Base-by-base conservation (phyloP, 2,797 vertebrate species). In the Sciurus vulgaris region DNA sequence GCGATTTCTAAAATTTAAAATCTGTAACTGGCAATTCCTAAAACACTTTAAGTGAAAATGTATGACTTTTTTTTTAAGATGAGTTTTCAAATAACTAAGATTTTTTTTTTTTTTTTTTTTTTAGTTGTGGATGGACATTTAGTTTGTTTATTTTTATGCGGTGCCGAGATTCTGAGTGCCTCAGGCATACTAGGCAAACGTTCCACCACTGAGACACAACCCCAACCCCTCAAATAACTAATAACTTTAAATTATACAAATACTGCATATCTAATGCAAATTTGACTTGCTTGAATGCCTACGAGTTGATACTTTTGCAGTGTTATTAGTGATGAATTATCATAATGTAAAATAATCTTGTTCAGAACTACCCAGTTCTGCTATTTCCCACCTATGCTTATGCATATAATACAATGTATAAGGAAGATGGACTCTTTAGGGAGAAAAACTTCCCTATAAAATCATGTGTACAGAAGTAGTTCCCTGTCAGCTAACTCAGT, bases 1-100 rank as follows among this genome's bases (percentile, higher is more conserved):
- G 72, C 61, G 26, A 6, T 70, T 96, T 89, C 63, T 90, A 63
- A 38, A 94, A 76, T 65, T 38, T 89, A 78, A 92, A 24, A 13
- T 94, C 38, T 65, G 89, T 26, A 74, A 44, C n/a, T 20, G 56
- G 24, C 17, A 35, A 86, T 86, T 3, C 49, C 11, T 28, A 93
- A 85, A 24, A 7, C n/a, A 1, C 12, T 51, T 83, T 95, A 72
- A 92, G 26, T 88, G 61, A 90, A 93, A 83, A 74, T 6, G 38
- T 30, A 56, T 7, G 38, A 59, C 18, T 49, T 77, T 24, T 4
- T 63, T 3, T 51, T 9, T 26, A 10, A 49, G 82, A 38, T 54
- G 67, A 70, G 59, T 89, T 91, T 82, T 81, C 54, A 91, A 54
- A 24, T 73, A 83, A 79, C 13, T n/a, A n/a, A n/a, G n/a, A n/a